These are phyloP conservation scores for Hormaphis cornu DNA, from an alignment of 1,140 invertebrate genomes.

Conservation along the genomic window DNA sequence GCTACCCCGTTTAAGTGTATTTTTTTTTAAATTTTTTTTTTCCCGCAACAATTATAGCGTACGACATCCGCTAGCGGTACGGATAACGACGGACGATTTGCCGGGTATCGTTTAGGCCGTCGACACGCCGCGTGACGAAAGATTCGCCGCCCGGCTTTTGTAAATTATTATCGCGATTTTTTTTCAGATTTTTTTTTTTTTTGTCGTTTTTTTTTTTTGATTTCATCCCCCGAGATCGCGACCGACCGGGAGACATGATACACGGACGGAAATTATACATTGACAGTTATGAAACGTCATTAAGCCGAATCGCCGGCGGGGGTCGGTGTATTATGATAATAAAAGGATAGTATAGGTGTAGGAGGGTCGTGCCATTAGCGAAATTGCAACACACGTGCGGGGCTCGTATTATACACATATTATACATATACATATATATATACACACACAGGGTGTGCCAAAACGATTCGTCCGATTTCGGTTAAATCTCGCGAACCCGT, in stretches of 20 bases:
- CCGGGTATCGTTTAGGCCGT: too few species aligned
- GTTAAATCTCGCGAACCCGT: too few species aligned
- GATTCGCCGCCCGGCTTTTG: too few species aligned
- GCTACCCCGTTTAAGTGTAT: too few species aligned
- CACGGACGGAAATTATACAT: constrained; percentile 2
- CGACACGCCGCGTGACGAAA: too few species aligned
- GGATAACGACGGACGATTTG: constrained; percentile 3
- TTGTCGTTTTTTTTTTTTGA: neutral
- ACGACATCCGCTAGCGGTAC: neutral
- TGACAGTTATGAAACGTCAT: constrained; percentile 27
- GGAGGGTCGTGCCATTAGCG: constrained; percentile 6
- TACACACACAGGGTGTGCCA: too few species aligned
- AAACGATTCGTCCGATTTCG: too few species aligned
- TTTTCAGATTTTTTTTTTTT: neutral
- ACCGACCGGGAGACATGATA: neutral
- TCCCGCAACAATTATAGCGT: too few species aligned
- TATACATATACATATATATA: too few species aligned
- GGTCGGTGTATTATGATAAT: neutral
- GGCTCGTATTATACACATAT: neutral
- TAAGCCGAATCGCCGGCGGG: neutral
- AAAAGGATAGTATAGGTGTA: neutral
- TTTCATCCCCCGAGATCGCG: neutral
- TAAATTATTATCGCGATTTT: too few species aligned
- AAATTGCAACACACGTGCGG: constrained; percentile 13
- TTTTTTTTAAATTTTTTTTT: neutral